Percentiles rank a stretch among this genome's conserved stretches.
These are phyloP conservation scores for Uloborus diversus DNA, from an alignment of 1,140 invertebrate genomes.

Conservation along the genomic window DNA sequence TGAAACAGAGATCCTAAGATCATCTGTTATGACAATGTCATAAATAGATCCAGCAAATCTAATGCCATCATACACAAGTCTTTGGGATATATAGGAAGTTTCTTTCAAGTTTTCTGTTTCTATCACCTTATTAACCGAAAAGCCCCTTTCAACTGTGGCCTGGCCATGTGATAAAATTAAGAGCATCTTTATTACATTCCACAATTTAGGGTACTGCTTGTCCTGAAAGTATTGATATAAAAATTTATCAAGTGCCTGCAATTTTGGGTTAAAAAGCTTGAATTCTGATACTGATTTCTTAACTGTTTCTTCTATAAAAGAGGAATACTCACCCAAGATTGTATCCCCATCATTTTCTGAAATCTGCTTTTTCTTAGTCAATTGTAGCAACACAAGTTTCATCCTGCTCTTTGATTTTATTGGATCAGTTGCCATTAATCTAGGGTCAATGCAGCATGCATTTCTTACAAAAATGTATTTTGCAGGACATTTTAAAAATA, in stretches of 20 bases:
- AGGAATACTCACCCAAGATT: not conserved
- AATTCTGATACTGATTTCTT: not conserved
- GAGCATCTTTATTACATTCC: not conserved
- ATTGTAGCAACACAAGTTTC: not conserved
- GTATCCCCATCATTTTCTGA: not conserved
- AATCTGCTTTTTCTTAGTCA: not conserved
- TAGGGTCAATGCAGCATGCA: not conserved
- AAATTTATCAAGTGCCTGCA: not conserved
- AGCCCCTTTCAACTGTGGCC: not conserved
- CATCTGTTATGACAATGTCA: not conserved
- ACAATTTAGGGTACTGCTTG: not conserved
- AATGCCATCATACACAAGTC: not conserved
- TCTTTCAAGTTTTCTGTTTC: not conserved
- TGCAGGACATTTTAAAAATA: not conserved
- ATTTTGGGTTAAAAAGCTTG: not conserved
- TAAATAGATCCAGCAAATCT: not conserved
- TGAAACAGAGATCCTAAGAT: not conserved
- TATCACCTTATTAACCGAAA: not conserved
- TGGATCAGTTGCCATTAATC: not conserved
- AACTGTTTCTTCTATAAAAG: not conserved
- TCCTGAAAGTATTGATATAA: not conserved
- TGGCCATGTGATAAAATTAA: not conserved
- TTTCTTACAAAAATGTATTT: not conserved
- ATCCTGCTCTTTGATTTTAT: not conserved
- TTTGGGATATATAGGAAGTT: not conserved